phyloP scores from a whole-genome alignment of 2,888 invertebrate species.

The Hipparchia semele region DNA sequence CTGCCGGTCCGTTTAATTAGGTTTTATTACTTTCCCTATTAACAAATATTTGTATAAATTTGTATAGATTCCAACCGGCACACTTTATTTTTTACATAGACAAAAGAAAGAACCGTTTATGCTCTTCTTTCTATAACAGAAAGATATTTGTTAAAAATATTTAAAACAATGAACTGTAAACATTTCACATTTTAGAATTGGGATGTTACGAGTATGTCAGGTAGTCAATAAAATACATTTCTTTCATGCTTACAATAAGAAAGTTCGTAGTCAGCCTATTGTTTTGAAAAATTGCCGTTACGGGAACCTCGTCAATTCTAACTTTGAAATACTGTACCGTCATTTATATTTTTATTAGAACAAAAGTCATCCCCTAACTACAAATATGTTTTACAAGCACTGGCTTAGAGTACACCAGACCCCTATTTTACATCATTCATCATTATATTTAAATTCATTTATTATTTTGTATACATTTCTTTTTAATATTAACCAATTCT shows the following conservation, averaged over 20 bases:
- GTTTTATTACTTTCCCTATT: background rate
- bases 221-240: background rate
- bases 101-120: background rate
- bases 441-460: too few species aligned
- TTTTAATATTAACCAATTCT: too few species aligned
- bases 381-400: background rate
- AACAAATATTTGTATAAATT: background rate
- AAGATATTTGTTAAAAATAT: background rate
- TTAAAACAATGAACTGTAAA: background rate
- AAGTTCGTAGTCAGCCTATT: background rate
- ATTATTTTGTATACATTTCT: too few species aligned
- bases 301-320: background rate
- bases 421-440: too few species aligned
- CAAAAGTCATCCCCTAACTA: background rate
- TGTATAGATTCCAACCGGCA: background rate
- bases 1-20: too few species aligned
- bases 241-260: background rate
- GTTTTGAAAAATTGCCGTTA: background rate
- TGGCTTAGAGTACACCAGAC: too few species aligned
- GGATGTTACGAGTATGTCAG: background rate
- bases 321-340: background rate
- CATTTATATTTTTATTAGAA: background rate
- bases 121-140: background rate
- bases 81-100: background rate
- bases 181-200: background rate